Conservation (phyloP, 2,797 vertebrate species). For the Malacoraja senta region DNA sequence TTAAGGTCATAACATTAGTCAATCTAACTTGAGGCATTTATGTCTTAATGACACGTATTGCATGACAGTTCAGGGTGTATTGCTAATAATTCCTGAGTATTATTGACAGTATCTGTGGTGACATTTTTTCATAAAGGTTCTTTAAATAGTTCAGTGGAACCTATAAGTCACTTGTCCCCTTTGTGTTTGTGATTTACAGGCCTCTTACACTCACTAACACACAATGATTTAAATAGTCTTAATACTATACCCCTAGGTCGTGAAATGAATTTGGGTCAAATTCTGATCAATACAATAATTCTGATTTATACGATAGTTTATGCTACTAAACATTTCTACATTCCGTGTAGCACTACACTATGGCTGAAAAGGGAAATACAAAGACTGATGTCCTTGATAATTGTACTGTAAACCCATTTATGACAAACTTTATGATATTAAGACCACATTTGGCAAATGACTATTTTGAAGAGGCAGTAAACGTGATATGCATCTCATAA, state of each 20-base stretch:
- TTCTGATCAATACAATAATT: neutral
- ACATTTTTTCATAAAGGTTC: neutral
- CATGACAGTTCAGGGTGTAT: neutral
- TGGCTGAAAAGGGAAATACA: neutral
- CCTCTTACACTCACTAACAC: neutral
- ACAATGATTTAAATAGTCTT: neutral
- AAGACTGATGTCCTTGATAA: neutral
- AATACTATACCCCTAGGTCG: neutral
- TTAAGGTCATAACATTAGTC: neutral
- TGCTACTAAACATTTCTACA: neutral
- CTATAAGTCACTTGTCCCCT: neutral
- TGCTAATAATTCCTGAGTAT: neutral
- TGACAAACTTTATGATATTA: too few species aligned
- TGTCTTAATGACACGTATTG: neutral
- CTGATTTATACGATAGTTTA: too few species aligned
- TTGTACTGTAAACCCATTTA: neutral
- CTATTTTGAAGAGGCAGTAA: too few species aligned
- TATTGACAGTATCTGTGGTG: neutral
- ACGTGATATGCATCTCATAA: too few species aligned
- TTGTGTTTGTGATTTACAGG: neutral
- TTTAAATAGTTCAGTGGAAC: neutral
- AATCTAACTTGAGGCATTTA: neutral
- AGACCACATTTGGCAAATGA: too few species aligned
- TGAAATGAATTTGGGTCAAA: neutral
- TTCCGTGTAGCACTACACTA: neutral